These are phyloP conservation scores for Tortricodes alternella DNA, from an alignment of 2,888 invertebrate genomes.

Conservation along the genomic window DNA sequence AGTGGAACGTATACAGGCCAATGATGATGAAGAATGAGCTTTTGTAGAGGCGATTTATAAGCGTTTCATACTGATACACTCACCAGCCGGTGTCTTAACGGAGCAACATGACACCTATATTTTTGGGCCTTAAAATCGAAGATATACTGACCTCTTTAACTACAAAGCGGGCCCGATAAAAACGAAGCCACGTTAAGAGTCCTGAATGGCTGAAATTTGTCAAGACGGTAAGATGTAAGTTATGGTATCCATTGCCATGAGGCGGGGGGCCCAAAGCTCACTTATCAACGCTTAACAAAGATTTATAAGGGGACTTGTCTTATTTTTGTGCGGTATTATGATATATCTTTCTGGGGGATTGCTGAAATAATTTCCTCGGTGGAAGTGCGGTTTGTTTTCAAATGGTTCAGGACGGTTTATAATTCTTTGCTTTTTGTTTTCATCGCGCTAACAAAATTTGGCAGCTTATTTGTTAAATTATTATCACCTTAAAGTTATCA, in stretches of 20 bases:
- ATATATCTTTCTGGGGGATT: constrained; percentile 38
- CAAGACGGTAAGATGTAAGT: constrained; percentile 60
- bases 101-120: too few species aligned
- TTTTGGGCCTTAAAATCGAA: background rate
- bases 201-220: constrained; percentile 56
- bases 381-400: constrained; percentile 18
- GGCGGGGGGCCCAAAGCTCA: constrained; percentile 48
- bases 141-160: constrained; percentile 11
- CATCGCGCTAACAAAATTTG: too few species aligned
- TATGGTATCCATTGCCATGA: constrained; percentile 54
- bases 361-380: constrained; percentile 32
- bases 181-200: constrained; percentile 40
- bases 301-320: constrained; percentile 53
- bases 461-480: too few species aligned
- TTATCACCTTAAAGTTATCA: too few species aligned
- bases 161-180: constrained; percentile 35
- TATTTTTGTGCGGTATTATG: constrained; percentile 44
- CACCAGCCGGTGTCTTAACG: too few species aligned
- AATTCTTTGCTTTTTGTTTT: background rate
- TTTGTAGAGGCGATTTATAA: too few species aligned
- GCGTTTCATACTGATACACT: too few species aligned
- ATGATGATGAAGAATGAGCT: too few species aligned
- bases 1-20: too few species aligned
- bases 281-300: constrained; percentile 63
- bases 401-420: background rate